Base-by-base conservation (phyloP, 2,797 vertebrate species). In the Sebastes dallii region DNA sequence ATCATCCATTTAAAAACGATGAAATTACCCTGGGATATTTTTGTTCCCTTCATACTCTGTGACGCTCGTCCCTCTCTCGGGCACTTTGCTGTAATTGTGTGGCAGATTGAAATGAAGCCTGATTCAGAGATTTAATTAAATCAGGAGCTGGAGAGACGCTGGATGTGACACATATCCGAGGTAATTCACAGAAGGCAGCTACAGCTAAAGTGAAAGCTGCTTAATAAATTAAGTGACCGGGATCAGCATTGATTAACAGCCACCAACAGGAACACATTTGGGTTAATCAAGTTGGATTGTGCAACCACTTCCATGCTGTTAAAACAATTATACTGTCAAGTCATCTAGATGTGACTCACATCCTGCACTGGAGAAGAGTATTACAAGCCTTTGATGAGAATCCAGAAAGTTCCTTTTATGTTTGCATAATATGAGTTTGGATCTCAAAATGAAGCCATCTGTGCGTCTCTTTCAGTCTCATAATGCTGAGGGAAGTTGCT, bases 71-170 rank as follows among this genome's bases (percentile, higher is more conserved):
- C 72, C 88, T 91, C 93, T 92, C 80, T 46, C 70, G 91, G 87
- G 78, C 54, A 84, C 85, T 89, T 80, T 86, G 87, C 89, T 92
- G 92, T 95, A 95, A 95, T 93, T 94, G 91, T 90, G 91, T 82
- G 80, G 66, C 84, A 70, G 86, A 90, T 83, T 84, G 87, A 93
- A 92, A 91, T 81, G 86, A 91, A 90, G 90, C 88, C 80, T 54
- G 80, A 90, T 94, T 91, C 36, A 58, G 80, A 89, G 86, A 85
- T 87, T 92, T 95, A 94, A 95, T 95, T 95, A 94, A 94, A 94
- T 88, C 88, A 81, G 78, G 78, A 77, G 81, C 80, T 66, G 81
- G 74, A 82, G 87, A 92, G 89, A 78, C 24, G 36, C 77, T 67
- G 79, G 75, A 70, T 72, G 54, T 81, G 89, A 91, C 82, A 84